Evolutionary conservation across 2,113 vertebrate species (phyloP).

Genomic region (Apodemus sylvaticus): DNA sequence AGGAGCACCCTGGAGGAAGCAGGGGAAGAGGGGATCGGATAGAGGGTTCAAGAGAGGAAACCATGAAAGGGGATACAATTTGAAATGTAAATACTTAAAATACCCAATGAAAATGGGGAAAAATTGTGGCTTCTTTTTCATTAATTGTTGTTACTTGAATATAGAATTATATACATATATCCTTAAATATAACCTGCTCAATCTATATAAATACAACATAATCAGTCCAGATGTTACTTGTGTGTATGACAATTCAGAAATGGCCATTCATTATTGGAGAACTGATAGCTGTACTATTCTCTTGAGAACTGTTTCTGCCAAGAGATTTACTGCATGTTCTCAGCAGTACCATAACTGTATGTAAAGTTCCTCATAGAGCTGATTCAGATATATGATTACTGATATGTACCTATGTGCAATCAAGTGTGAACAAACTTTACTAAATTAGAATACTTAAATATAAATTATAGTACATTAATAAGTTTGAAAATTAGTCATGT

Average conservation of each 20-base stretch:
- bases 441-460: neutral
- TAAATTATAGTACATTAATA: neutral
- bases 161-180: neutral
- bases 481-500: neutral
- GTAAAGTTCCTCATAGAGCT: too few species aligned
- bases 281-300: neutral
- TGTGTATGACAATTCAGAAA: neutral
- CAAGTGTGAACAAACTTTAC: fast-evolving
- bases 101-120: too few species aligned
- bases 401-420: neutral
- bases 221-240: neutral
- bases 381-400: neutral
- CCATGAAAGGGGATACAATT: too few species aligned
- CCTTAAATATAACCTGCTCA: neutral
- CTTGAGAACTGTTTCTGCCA: neutral
- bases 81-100: too few species aligned
- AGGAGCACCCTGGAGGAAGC: too few species aligned
- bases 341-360: too few species aligned
- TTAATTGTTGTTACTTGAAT: neutral
- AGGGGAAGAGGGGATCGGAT: too few species aligned
- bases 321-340: too few species aligned
- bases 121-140: neutral
- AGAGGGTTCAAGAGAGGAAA: too few species aligned
- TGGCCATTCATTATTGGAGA: neutral
- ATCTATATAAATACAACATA: neutral